phyloP scores from a whole-genome alignment of 2,797 vertebrate genomes.

The Oryzias dopingdopingensis region DNA sequence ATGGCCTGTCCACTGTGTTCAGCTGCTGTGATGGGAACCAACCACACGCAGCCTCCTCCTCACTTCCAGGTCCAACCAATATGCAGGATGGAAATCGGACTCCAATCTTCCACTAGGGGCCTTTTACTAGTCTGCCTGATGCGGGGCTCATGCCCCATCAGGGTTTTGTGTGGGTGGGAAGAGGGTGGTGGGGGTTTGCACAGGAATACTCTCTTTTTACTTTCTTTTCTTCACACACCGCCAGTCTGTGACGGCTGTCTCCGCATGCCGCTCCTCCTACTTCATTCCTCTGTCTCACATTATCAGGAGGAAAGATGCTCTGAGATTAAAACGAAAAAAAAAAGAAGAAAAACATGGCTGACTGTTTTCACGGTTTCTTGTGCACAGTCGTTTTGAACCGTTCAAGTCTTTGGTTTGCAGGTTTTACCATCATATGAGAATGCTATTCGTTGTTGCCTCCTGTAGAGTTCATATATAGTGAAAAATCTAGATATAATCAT shows the following conservation, averaged over 20 bases:
- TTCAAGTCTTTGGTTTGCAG: slow-evolving; percentile 53
- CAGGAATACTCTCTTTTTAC: slow-evolving; percentile 54
- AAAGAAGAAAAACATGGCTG: slow-evolving; percentile 24
- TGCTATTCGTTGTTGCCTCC: slow-evolving; percentile 65
- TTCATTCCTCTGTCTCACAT: slow-evolving; percentile 45
- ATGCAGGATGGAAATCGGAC: slow-evolving; percentile 71
- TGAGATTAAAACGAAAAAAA: slow-evolving; percentile 7
- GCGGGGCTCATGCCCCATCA: slow-evolving; percentile 34
- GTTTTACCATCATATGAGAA: slow-evolving; percentile 51
- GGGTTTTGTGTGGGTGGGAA: slow-evolving; percentile 32
- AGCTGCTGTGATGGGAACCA: slow-evolving; percentile 68
- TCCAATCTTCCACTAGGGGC: slow-evolving; percentile 72
- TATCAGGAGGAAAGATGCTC: slow-evolving; percentile 48
- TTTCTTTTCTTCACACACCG: slow-evolving; percentile 36
- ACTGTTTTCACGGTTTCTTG: slow-evolving; percentile 47
- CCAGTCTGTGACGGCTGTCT: slow-evolving; percentile 39
- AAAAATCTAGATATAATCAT: slow-evolving; percentile 64
- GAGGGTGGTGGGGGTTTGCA: slow-evolving; percentile 24
- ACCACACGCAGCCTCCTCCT: slow-evolving; percentile 57
- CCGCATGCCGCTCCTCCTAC: slow-evolving; percentile 29
- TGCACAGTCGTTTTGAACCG: slow-evolving; percentile 41
- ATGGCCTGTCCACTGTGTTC: slow-evolving; percentile 79
- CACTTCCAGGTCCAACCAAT: slow-evolving; percentile 63
- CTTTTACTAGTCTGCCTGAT: slow-evolving; percentile 61
- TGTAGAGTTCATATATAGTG: slow-evolving; percentile 64